phyloP scores from a whole-genome alignment of 2,888 invertebrate genomes.

The Athripsodes cinereus region DNA sequence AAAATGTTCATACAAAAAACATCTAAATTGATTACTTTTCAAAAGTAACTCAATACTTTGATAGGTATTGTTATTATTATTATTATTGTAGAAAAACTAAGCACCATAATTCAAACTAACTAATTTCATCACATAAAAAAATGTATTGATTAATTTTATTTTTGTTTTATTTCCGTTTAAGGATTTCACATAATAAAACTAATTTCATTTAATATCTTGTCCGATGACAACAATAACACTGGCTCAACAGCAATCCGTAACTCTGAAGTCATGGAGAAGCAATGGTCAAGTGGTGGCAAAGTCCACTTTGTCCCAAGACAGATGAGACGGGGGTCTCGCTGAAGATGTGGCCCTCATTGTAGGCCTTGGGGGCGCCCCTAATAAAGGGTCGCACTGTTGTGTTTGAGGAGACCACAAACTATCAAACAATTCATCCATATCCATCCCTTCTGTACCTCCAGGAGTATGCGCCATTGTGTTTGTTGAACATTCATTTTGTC shows the following conservation, averaged over 20 bases:
- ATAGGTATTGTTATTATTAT: neutral
- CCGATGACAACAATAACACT: constrained; percentile 4
- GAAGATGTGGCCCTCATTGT: constrained; percentile 57
- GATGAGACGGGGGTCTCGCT: constrained; percentile 54
- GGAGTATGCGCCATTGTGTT: constrained; percentile 35
- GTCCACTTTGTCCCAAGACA: constrained; percentile 74
- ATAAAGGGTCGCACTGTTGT: constrained; percentile 63
- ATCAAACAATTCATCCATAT: constrained; percentile 40
- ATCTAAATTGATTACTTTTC: neutral
- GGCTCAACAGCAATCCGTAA: constrained; percentile 16
- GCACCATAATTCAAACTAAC: constrained; percentile 20
- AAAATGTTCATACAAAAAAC: neutral
- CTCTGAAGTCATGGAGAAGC: neutral
- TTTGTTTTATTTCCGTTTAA: neutral
- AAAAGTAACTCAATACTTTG: neutral
- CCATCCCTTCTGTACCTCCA: constrained; percentile 36
- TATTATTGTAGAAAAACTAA: constrained; percentile 4
- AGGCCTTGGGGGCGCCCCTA: constrained; percentile 59
- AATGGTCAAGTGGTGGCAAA: constrained; percentile 57
- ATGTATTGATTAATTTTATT: too few relatives aligned
- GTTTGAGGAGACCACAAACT: constrained; percentile 46
- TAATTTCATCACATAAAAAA: constrained; percentile 12
- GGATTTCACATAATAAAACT: neutral
- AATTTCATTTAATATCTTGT: neutral
- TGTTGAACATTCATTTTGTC: constrained; percentile 41